Evolutionary conservation across 1,140 invertebrate genomes (phyloP).

Genomic region (Cydia strobilella): DNA sequence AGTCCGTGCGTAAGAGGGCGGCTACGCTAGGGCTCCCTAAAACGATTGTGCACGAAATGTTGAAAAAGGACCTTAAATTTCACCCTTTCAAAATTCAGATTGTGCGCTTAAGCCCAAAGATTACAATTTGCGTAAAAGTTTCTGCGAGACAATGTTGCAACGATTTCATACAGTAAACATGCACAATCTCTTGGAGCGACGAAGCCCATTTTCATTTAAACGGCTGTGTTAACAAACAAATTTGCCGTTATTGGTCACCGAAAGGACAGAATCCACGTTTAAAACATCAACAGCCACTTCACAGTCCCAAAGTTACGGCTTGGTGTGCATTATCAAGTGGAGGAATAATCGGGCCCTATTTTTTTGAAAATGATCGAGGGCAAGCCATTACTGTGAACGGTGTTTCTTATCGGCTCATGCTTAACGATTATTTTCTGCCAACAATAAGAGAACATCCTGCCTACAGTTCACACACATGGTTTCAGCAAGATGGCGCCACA

Average conservation of each 20-base stretch:
- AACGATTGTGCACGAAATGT: too few relatives aligned
- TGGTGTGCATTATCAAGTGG: too few relatives aligned
- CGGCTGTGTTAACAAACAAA: slow-evolving; percentile 38
- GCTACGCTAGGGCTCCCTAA: slow-evolving; percentile 32
- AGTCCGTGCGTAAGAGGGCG: slow-evolving; percentile 38
- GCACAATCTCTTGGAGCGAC: slow-evolving; percentile 33
- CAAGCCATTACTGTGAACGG: slow-evolving; percentile 36
- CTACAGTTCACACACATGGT: slow-evolving; percentile 35
- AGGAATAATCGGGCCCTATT: too few relatives aligned
- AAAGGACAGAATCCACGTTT: neutral
- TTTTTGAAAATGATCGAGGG: too few relatives aligned
- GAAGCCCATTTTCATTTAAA: slow-evolving; percentile 41
- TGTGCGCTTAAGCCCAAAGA: neutral
- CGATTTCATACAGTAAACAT: neutral
- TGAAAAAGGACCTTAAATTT: too few relatives aligned
- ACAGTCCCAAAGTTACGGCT: too few relatives aligned
- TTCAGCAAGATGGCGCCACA: slow-evolving; percentile 16
- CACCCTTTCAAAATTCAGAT: neutral
- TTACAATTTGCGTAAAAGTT: neutral
- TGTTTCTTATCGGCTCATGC: slow-evolving; percentile 36
- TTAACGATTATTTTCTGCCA: slow-evolving; percentile 35
- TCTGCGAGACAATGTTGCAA: neutral
- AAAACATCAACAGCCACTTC: neutral
- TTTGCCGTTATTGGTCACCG: slow-evolving; percentile 38
- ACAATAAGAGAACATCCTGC: slow-evolving; percentile 36